Evolutionary conservation across 2,888 invertebrate species (phyloP).

Genomic region (Endomychus coccineus): DNA sequence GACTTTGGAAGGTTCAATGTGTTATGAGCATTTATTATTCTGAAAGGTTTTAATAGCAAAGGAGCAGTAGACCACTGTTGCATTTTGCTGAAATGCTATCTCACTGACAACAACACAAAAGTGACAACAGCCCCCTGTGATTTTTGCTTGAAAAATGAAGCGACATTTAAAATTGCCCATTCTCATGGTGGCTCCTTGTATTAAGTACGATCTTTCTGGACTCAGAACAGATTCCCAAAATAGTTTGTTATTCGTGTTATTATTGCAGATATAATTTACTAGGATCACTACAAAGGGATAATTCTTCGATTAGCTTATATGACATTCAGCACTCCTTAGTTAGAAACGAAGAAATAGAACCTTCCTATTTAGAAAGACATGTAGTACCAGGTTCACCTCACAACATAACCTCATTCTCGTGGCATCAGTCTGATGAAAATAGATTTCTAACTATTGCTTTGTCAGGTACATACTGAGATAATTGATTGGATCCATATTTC

Average conservation of each 20-base stretch:
- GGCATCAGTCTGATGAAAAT: conserved; percentile 81
- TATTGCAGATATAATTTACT: conserved; percentile 60
- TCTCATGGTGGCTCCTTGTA: too few relatives aligned
- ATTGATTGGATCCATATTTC: neutral
- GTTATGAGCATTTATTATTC: too few relatives aligned
- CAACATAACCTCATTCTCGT: conserved; percentile 68
- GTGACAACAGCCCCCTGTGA: too few relatives aligned
- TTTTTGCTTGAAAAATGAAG: too few relatives aligned
- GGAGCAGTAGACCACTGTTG: too few relatives aligned
- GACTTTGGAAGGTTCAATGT: too few relatives aligned
- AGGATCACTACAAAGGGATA: conserved; percentile 75
- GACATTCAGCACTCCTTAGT: conserved; percentile 70
- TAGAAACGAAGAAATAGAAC: conserved; percentile 68
- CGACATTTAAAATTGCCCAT: too few relatives aligned
- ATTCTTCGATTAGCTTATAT: conserved; percentile 67
- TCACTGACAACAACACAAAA: too few relatives aligned
- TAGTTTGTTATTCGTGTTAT: neutral
- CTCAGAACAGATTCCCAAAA: too few relatives aligned
- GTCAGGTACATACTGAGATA: conserved; percentile 39
- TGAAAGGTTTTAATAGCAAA: too few relatives aligned
- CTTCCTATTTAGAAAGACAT: conserved; percentile 65
- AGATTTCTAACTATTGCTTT: conserved; percentile 62
- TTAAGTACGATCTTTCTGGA: too few relatives aligned
- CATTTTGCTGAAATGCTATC: too few relatives aligned
- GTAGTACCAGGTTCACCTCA: conserved; percentile 46